Conservation (phyloP, 1,140 invertebrate genomes). For the Drosophila malerkotliana region DNA sequence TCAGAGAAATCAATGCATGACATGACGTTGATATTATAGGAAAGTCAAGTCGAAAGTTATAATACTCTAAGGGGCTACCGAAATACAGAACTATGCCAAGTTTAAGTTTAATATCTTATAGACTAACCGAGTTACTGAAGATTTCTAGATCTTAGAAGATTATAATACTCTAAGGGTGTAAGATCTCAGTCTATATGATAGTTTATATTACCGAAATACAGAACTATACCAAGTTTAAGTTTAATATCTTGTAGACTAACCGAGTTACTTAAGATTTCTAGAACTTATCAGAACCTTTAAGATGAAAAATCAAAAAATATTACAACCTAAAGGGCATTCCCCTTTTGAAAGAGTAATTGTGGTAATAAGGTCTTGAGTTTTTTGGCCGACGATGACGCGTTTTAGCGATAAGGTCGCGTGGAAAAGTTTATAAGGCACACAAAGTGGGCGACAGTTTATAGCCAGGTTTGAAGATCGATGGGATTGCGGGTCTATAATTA, state of each 20-base stretch:
- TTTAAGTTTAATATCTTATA: no score
- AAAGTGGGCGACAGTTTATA: background rate
- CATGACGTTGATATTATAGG: background rate
- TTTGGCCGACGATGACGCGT: slow-evolving; percentile 20
- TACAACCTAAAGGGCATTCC: no score
- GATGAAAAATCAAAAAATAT: background rate
- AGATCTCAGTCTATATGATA: no score
- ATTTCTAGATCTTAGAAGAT: no score
- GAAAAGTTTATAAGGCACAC: slow-evolving; percentile 16
- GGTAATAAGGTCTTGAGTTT: background rate
- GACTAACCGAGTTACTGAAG: no score
- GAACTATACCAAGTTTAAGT: no score
- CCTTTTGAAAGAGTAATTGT: background rate
- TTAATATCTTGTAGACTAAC: no score
- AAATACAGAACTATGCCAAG: no score
- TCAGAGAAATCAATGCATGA: slow-evolving; percentile 12
- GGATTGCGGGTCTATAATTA: background rate
- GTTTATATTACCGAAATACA: no score
- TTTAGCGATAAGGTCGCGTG: slow-evolving; percentile 26
- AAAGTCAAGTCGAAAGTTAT: background rate
- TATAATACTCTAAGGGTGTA: background rate
- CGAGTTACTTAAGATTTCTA: no score
- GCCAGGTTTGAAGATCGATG: background rate
- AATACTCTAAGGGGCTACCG: background rate
- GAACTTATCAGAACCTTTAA: no score